phyloP scores from a whole-genome alignment of 2,888 invertebrate genomes.

The Tachina lurida region DNA sequence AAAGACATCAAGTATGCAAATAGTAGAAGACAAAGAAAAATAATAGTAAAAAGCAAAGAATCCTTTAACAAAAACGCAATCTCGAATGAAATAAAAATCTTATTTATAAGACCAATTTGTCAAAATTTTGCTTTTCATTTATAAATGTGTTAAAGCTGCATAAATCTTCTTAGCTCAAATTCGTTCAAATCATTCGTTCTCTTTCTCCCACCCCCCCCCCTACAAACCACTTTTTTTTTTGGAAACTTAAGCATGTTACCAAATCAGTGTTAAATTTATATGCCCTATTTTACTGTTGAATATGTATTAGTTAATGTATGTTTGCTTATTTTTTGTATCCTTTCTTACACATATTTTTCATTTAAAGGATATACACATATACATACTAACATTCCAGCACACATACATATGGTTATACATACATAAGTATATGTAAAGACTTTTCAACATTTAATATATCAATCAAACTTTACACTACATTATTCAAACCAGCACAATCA shows the following conservation, averaged over 20 bases:
- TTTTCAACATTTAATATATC: constrained; percentile 61
- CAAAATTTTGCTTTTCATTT: constrained; percentile 63
- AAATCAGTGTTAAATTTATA: constrained; percentile 59
- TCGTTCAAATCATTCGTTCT: constrained; percentile 37
- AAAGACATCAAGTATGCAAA: constrained; percentile 17
- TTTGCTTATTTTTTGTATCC: constrained; percentile 4
- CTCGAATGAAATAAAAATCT: constrained; percentile 44
- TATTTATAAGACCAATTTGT: constrained; percentile 68
- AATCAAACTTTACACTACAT: constrained; percentile 39
- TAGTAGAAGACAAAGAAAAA: not conserved
- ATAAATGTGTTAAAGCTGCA: constrained; percentile 70
- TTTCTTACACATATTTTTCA: constrained; percentile 22
- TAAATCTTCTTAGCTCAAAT: constrained; percentile 59
- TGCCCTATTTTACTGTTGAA: constrained; percentile 51
- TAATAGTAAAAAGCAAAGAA: constrained; percentile 10
- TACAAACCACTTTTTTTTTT: too few species aligned
- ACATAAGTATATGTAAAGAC: not conserved
- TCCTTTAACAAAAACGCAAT: constrained; percentile 38
- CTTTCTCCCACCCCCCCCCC: not conserved
- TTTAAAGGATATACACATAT: not conserved
- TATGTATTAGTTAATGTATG: constrained; percentile 7
- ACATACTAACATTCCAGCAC: constrained; percentile 3
- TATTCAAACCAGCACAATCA: constrained; percentile 21
- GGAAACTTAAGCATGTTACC: constrained; percentile 58
- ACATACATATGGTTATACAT: not conserved